Base-by-base conservation (phyloP, 2,888 invertebrate genomes). In the Melanotus villosus region DNA sequence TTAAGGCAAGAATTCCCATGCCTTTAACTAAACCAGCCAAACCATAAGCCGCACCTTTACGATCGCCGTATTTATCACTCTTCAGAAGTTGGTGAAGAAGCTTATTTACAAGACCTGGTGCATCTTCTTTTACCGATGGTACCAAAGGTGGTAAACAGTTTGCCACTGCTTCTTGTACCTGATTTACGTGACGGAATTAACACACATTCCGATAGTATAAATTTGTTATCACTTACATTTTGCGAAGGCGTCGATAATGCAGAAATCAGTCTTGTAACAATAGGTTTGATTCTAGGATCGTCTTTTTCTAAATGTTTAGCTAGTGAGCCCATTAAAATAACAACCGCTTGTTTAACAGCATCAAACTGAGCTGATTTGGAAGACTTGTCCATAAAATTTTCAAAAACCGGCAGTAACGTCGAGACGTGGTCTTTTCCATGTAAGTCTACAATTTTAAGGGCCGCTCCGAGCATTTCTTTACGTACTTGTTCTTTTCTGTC, bases 11-110 rank as follows among this genome's bases (percentile, higher is more conserved):
- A 75, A 99, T 98, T 18, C 99, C 99, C 83, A 99, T 91, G 0
- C 99, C 99, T 84, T 99, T 98, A 62, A 99, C 96, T 63, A 95
- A 89, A 1, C 99, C 99, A 0, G 99, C 99, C 65, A 99, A 89
- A 9, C 99, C 98, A 82, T 98, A 98, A 0, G 99, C 98, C 0
- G 99, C 99, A 9, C 99, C 99, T 86, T 95, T 91, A 56, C 95
- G 88, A 80, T 96, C 95, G 1, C 97, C 98, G 82, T 97, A 98
- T 79, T 94, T 95, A 76, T 96, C 95, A 0, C 95, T 95, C 73
- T 96, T 96, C 18, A 97, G 89, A 45, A 98, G 87, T 68, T 95
- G 92, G 78, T 93, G 91, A 82, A 97, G 89, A 32, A 99, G 89
- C 81, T 94, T 94, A 80, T 94, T 92, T 54, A 98, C 92, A 78